Evolutionary conservation across 1,140 invertebrate species (phyloP).

Genomic region (Pomacea maculata): DNA sequence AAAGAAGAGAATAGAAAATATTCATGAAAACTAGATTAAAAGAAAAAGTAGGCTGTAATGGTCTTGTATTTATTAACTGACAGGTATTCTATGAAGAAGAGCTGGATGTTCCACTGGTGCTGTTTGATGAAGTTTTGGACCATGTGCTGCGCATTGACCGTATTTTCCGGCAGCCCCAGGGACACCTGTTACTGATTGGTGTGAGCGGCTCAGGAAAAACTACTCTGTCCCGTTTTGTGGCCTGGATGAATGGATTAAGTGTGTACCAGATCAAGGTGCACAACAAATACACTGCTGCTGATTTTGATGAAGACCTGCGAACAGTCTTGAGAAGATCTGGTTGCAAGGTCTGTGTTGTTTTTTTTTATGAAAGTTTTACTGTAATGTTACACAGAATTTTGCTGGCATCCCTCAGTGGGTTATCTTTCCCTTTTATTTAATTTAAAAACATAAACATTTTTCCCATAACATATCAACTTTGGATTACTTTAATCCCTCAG

Average conservation of each 20-base stretch:
- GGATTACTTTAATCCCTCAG: background rate
- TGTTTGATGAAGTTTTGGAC: constrained; percentile 99
- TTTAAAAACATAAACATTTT: background rate
- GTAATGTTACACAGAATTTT: no score
- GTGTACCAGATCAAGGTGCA: constrained; percentile 94
- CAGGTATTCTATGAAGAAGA: constrained; percentile 99
- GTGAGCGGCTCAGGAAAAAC: constrained; percentile 95
- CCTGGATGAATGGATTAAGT: constrained; percentile 99
- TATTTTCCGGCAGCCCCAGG: constrained; percentile 97
- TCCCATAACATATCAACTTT: background rate
- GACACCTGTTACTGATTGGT: constrained; percentile 89
- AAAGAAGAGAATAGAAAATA: background rate
- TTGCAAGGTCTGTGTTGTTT: constrained; percentile 74
- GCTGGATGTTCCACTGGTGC: constrained; percentile 94
- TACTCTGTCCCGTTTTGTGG: constrained; percentile 97
- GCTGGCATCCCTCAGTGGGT: background rate
- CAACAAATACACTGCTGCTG: constrained; percentile 97
- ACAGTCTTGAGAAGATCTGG: constrained; percentile 92
- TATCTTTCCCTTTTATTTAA: background rate
- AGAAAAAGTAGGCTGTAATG: background rate
- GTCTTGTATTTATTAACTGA: constrained; percentile 15
- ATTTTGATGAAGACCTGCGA: constrained; percentile 98
- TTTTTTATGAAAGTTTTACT: background rate
- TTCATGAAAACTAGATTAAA: background rate
- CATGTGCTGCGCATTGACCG: constrained; percentile 98